Conservation (phyloP, 2,888 invertebrate genomes). For the Ichneumon xanthorius region DNA sequence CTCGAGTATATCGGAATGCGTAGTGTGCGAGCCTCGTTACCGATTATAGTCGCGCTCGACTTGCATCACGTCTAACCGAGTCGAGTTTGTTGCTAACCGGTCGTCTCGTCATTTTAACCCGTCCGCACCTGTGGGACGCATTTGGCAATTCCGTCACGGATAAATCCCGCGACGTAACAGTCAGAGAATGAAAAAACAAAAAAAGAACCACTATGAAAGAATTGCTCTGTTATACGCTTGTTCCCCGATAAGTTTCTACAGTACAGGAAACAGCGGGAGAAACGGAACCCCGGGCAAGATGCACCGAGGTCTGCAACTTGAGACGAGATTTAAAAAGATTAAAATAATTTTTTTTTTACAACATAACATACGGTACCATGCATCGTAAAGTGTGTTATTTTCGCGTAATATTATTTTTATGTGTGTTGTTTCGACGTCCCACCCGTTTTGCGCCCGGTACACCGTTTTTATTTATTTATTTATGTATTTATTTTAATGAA, state of each 20-base stretch:
- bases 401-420: no score
- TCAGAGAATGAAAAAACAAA: neutral
- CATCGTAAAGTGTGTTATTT: no score
- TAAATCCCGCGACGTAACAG: constrained; percentile 60
- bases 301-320: no score
- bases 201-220: constrained; percentile 24
- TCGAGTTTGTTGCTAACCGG: constrained; percentile 60
- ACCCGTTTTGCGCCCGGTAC: no score
- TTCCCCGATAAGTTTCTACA: neutral
- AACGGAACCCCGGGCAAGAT: no score
- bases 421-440: no score
- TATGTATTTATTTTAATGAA: no score
- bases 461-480: no score
- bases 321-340: no score
- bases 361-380: no score
- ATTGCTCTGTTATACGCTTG: constrained; percentile 50
- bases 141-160: constrained; percentile 64
- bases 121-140: constrained; percentile 25
- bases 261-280: no score
- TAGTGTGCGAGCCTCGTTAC: constrained; percentile 41
- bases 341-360: no score
- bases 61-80: constrained; percentile 60
- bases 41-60: constrained; percentile 57
- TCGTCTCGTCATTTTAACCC: constrained; percentile 60
- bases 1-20: constrained; percentile 23